These are phyloP conservation scores for Empidonax alnorum DNA, from an alignment of 2,113 vertebrate genomes.

Conservation along the genomic window DNA sequence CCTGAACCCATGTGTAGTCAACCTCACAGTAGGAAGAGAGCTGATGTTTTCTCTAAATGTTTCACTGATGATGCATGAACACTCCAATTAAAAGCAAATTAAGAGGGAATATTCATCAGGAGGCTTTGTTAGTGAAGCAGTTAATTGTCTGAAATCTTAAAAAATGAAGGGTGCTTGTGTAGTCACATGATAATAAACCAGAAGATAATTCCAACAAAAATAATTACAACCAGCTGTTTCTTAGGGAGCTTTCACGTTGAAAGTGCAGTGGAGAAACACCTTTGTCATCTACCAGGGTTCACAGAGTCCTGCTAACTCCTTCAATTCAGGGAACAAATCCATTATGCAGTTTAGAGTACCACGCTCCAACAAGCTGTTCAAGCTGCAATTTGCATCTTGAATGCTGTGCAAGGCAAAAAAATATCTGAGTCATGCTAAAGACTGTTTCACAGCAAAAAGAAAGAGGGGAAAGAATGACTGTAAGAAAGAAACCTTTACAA, in stretches of 20 bases:
- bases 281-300: background rate
- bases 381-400: background rate
- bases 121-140: background rate
- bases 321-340: background rate
- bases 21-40: background rate
- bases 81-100: conserved; percentile 15
- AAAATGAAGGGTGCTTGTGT: background rate
- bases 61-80: background rate
- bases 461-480: background rate
- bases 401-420: background rate
- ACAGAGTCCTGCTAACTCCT: background rate
- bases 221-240: background rate
- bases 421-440: background rate
- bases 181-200: background rate
- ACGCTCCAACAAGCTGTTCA: background rate
- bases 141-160: background rate
- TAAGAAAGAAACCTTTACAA: background rate
- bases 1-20: background rate
- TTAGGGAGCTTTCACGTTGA: background rate
- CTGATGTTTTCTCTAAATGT: background rate
- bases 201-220: background rate
- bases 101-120: background rate
- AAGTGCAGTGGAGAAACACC: background rate
- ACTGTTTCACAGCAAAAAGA: background rate
- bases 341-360: background rate